phyloP scores from a whole-genome alignment of 2,113 vertebrate species.

The Sphaerodactylus townsendi region DNA sequence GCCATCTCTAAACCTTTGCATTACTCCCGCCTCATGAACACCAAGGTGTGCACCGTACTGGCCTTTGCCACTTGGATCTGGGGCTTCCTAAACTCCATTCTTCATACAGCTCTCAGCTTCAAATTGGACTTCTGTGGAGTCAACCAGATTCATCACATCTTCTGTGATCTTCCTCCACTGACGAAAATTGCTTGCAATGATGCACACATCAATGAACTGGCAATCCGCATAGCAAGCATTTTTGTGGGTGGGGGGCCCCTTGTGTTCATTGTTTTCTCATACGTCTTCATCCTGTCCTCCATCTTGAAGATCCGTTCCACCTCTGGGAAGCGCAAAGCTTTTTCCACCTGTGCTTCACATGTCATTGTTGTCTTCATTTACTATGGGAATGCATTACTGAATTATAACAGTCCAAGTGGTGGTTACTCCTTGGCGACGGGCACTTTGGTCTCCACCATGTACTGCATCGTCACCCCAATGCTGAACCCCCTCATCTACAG shows the following conservation, averaged over 20 bases:
- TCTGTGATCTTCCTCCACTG: slow-evolving; percentile 35
- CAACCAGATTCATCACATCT: slow-evolving; percentile 38
- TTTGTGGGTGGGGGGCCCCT: slow-evolving; percentile 35
- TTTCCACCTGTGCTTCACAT: slow-evolving; percentile 52
- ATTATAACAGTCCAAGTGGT: slow-evolving; percentile 16
- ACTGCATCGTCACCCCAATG: slow-evolving; percentile 22
- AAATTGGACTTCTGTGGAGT: slow-evolving; percentile 24
- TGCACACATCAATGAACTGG: neutral
- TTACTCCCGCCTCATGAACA: no score
- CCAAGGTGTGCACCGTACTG: no score
- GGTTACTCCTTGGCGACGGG: fast-evolving
- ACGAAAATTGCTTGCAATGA: slow-evolving; percentile 19
- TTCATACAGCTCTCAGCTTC: no score
- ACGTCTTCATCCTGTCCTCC: slow-evolving; percentile 32
- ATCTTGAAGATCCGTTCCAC: neutral
- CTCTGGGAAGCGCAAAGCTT: slow-evolving; percentile 23
- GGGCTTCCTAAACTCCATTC: no score
- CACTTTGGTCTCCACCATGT: fast-evolving
- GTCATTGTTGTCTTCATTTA: slow-evolving; percentile 18
- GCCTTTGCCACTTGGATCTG: no score
- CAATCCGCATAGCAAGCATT: neutral
- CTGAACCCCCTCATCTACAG: slow-evolving; percentile 60
- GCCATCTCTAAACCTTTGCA: no score
- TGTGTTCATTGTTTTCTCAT: neutral
- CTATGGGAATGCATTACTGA: slow-evolving; percentile 23